Conservation (phyloP, 53 echinoderm and acorn worm genomes). For the Stichopus horrens region DNA sequence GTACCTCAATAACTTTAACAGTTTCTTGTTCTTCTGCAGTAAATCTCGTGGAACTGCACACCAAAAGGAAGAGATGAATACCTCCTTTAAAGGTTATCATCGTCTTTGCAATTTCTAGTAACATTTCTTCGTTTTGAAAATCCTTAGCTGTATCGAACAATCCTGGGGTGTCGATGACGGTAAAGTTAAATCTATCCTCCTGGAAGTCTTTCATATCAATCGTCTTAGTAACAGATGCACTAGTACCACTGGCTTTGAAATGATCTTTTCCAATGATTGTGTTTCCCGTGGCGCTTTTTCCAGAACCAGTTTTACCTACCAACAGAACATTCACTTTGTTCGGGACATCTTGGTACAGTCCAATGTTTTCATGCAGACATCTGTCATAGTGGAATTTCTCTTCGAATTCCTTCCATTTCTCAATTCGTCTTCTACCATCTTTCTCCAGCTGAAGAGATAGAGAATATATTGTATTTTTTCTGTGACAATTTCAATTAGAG, state of each 20-base stretch:
- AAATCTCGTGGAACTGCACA: background rate
- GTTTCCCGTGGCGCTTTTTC: slow-evolving; percentile 30
- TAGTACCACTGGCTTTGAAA: background rate
- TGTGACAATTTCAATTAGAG: no score
- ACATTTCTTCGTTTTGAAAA: background rate
- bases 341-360: background rate
- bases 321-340: background rate
- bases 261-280: background rate
- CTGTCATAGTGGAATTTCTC: background rate
- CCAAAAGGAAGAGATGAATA: slow-evolving; percentile 5
- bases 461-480: no score
- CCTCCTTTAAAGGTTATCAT: slow-evolving; percentile 1
- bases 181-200: background rate
- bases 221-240: slow-evolving; percentile 14
- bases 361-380: background rate
- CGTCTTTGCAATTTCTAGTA: slow-evolving; percentile 31
- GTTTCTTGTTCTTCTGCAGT: slow-evolving; percentile 20
- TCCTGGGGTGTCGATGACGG: slow-evolving; percentile 28
- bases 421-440: background rate
- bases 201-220: background rate
- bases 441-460: background rate
- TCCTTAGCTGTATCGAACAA: slow-evolving; percentile 3
- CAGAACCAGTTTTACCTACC: slow-evolving; percentile 22
- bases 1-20: background rate
- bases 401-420: slow-evolving; percentile 1